These are phyloP conservation scores for Polydrusus tereticollis DNA, from an alignment of 2,888 invertebrate species.

Conservation along the genomic window DNA sequence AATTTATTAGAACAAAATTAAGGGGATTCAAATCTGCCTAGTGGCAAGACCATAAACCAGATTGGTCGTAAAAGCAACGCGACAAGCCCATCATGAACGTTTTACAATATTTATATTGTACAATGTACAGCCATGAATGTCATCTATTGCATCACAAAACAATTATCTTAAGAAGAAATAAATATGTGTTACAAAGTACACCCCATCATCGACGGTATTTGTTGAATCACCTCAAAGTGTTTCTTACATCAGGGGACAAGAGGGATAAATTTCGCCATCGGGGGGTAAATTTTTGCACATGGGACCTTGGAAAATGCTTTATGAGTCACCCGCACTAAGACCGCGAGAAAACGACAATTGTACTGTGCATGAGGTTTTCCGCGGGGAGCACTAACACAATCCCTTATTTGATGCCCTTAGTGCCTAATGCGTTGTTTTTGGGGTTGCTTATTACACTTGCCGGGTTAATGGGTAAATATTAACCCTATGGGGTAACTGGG, in stretches of 20 bases:
- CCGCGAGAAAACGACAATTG: constrained; percentile 31
- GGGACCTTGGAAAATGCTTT: constrained; percentile 25
- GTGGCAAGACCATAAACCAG: no score
- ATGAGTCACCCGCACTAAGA: constrained; percentile 18
- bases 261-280: constrained; percentile 23
- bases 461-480: constrained; percentile 14
- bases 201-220: neutral
- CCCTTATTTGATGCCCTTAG: constrained; percentile 20
- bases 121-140: no score
- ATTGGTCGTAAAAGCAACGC: no score
- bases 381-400: constrained; percentile 31
- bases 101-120: no score
- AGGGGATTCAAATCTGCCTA: no score
- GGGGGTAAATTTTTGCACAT: constrained; percentile 35
- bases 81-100: no score
- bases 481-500: constrained; percentile 4
- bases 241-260: constrained; percentile 12
- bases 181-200: neutral
- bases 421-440: constrained; percentile 22
- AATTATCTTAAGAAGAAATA: neutral
- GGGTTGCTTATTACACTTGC: constrained; percentile 1
- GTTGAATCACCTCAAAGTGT: constrained; percentile 29
- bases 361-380: constrained; percentile 14
- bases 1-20: no score
- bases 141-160: no score